Evolutionary conservation across 1,140 invertebrate species (phyloP).

Genomic region (Laupala kohalensis): DNA sequence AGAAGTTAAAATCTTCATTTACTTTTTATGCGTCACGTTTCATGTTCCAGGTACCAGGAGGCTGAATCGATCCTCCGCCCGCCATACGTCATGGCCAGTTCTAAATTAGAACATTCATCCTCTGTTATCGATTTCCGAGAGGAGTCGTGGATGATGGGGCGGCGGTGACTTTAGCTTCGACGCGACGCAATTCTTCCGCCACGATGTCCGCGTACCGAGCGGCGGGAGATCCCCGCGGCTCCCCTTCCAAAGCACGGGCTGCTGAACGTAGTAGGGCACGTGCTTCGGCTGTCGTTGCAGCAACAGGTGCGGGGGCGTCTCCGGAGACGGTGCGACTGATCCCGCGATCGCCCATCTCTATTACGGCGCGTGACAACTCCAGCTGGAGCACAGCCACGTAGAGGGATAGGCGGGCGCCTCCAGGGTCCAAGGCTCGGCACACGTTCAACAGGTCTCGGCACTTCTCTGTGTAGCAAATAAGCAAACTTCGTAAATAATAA

Average conservation of each 20-base stretch:
- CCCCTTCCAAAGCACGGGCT: background rate
- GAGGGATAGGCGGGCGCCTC: constrained; percentile 49
- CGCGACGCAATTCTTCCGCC: background rate
- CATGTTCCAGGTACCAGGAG: no score
- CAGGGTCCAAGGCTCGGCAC: constrained; percentile 50
- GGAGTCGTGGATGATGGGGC: no score
- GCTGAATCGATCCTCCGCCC: no score
- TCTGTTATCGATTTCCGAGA: no score
- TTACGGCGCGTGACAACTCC: background rate
- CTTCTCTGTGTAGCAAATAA: constrained; percentile 30
- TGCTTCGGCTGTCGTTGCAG: background rate
- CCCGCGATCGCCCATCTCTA: constrained; percentile 36
- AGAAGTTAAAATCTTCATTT: no score
- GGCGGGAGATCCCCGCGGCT: background rate
- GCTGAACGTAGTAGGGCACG: background rate
- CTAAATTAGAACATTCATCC: no score
- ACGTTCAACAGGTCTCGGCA: constrained; percentile 51
- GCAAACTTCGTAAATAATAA: background rate
- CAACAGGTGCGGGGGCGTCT: no score
- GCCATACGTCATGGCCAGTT: no score
- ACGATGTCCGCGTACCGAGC: background rate
- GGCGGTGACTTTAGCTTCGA: background rate
- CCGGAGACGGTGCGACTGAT: constrained; percentile 15
- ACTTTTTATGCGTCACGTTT: no score
- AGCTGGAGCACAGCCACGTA: constrained; percentile 48